These are phyloP conservation scores for Chrysodeixis includens DNA, from an alignment of 2,888 invertebrate species.

Conservation along the genomic window DNA sequence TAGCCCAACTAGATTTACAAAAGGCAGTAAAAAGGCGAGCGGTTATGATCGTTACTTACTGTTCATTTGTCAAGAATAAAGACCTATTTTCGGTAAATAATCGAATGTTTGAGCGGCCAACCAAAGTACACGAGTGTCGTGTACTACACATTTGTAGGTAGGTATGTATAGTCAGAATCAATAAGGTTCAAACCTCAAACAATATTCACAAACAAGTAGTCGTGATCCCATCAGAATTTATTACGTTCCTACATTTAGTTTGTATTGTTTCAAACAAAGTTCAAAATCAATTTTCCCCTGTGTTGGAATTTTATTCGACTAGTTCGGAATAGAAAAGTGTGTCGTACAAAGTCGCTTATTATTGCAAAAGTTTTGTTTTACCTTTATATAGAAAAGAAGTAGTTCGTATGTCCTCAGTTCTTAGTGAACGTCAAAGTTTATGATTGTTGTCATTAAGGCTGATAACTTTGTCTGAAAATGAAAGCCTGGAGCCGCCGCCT, in stretches of 20 bases:
- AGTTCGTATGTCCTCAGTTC: slow-evolving; percentile 13
- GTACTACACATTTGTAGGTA: not conserved
- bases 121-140: not conserved
- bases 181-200: slow-evolving; percentile 24
- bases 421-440: slow-evolving; percentile 39
- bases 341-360: slow-evolving; percentile 39
- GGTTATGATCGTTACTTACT: not conserved
- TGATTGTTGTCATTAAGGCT: slow-evolving; percentile 42
- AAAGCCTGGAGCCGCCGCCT: slow-evolving; percentile 24
- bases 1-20: slow-evolving; percentile 9
- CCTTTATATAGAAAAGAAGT: slow-evolving; percentile 2
- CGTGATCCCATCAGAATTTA: slow-evolving; percentile 43
- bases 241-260: slow-evolving; percentile 25
- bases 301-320: slow-evolving; percentile 33
- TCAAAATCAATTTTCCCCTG: slow-evolving; percentile 42
- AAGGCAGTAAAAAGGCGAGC: not conserved
- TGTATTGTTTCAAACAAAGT: slow-evolving; percentile 43
- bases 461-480: slow-evolving; percentile 32
- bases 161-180: slow-evolving; percentile 14
- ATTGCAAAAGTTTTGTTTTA: slow-evolving; percentile 37
- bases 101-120: slow-evolving; percentile 4
- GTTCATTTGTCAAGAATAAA: slow-evolving; percentile 27
- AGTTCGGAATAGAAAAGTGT: slow-evolving; percentile 43
- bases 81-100: slow-evolving; percentile 5
- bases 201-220: slow-evolving; percentile 25